phyloP scores from a whole-genome alignment of 1,140 invertebrate genomes.

The Euborellia annulipes region DNA sequence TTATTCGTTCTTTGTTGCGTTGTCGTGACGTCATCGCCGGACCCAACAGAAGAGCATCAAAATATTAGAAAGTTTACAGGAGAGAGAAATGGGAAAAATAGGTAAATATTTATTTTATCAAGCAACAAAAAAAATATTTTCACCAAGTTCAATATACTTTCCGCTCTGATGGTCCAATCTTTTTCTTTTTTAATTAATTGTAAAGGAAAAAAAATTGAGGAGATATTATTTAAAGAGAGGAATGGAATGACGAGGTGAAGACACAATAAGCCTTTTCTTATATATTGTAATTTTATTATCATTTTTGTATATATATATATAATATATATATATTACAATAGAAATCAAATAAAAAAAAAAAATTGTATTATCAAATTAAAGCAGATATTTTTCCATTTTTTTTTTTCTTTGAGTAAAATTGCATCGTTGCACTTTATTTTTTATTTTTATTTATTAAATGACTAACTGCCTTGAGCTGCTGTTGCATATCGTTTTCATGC shows the following conservation, averaged over 20 bases:
- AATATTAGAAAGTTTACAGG: no score
- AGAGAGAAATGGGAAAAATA: no score
- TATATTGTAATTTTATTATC: conserved; percentile 20
- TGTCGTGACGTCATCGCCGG: no score
- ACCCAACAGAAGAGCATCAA: no score
- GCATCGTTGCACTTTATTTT: not conserved
- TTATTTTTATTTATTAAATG: not conserved
- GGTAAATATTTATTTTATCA: no score
- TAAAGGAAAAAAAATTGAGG: conserved; percentile 11
- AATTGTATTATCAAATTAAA: conserved; percentile 15
- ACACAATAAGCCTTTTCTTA: conserved; percentile 15
- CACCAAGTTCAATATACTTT: no score
- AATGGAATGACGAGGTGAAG: no score
- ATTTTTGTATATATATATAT: conserved; percentile 19
- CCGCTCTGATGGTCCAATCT: no score
- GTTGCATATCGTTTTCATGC: not conserved
- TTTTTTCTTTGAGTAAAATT: conserved; percentile 1
- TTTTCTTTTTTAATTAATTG: no score
- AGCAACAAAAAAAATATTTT: no score
- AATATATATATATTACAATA: conserved; percentile 3
- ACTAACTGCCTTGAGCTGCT: not conserved
- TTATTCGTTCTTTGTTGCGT: no score
- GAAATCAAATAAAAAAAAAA: conserved; percentile 16
- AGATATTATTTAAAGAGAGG: no score
- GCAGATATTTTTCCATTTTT: conserved; percentile 9